These are phyloP conservation scores for Mungos mungo DNA, from an alignment of 2,113 vertebrate species.

Conservation along the genomic window DNA sequence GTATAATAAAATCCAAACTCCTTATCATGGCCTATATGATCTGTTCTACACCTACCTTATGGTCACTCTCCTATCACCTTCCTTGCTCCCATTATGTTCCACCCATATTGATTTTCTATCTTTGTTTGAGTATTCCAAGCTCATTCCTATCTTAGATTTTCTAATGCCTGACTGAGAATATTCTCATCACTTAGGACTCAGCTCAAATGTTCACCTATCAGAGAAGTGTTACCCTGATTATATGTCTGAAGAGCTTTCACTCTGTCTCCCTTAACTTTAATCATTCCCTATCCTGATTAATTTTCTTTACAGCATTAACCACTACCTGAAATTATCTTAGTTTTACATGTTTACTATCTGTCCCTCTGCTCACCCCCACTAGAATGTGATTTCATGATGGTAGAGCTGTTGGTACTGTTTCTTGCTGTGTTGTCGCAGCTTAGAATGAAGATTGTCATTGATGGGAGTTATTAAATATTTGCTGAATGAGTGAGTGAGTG, in stretches of 20 bases:
- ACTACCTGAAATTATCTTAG: background rate
- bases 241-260: background rate
- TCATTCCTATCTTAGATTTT: background rate
- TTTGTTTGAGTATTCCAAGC: background rate
- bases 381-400: background rate
- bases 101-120: background rate
- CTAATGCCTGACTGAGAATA: background rate
- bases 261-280: background rate
- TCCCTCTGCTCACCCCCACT: background rate
- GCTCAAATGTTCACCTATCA: background rate
- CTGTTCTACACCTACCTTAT: background rate
- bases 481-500: background rate
- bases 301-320: background rate
- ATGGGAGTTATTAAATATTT: background rate
- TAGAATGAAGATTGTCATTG: conserved; percentile 1
- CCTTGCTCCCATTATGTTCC: background rate
- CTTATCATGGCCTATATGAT: background rate
- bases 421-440: background rate
- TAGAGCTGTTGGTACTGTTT: background rate
- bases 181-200: background rate
- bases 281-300: background rate
- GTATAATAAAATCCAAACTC: background rate
- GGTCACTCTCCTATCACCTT: background rate
- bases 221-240: background rate
- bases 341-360: background rate